Conservation (phyloP, 2,888 invertebrate genomes). For the Ceratothoa steindachneri region DNA sequence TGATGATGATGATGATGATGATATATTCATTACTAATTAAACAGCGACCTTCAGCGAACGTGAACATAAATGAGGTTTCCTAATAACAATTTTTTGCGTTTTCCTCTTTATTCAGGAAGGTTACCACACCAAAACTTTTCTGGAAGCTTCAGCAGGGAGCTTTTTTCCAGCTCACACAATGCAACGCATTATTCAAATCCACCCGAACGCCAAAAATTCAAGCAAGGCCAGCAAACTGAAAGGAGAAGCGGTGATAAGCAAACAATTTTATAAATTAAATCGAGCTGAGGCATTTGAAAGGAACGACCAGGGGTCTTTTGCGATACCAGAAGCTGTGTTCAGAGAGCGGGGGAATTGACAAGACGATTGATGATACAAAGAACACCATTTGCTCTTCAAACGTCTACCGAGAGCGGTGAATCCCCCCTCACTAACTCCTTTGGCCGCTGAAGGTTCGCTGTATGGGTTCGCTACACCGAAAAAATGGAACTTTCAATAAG, state of each 20-base stretch:
- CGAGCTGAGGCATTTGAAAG: not conserved
- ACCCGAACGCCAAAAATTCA: not conserved
- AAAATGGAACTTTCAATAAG: not conserved
- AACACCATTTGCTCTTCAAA: slow-evolving; percentile 12
- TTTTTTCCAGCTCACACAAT: too few relatives aligned
- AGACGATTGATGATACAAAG: not conserved
- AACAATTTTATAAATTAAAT: slow-evolving; percentile 7
- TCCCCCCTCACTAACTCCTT: not conserved
- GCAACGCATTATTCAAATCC: not conserved
- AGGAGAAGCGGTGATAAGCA: slow-evolving; percentile 1
- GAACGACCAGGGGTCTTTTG: not conserved
- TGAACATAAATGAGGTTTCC: too few relatives aligned
- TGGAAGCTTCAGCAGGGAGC: too few relatives aligned
- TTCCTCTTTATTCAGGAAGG: too few relatives aligned
- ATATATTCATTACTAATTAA: too few relatives aligned
- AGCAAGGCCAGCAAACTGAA: not conserved
- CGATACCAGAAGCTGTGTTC: not conserved
- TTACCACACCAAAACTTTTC: too few relatives aligned
- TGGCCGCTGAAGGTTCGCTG: not conserved
- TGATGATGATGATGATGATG: too few relatives aligned
- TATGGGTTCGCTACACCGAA: not conserved
- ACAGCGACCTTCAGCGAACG: too few relatives aligned
- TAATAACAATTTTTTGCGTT: too few relatives aligned
- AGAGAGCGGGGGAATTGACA: not conserved
- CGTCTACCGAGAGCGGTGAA: not conserved